Conservation (phyloP, 2,113 vertebrate genomes). For the Hiodon tergisus region DNA sequence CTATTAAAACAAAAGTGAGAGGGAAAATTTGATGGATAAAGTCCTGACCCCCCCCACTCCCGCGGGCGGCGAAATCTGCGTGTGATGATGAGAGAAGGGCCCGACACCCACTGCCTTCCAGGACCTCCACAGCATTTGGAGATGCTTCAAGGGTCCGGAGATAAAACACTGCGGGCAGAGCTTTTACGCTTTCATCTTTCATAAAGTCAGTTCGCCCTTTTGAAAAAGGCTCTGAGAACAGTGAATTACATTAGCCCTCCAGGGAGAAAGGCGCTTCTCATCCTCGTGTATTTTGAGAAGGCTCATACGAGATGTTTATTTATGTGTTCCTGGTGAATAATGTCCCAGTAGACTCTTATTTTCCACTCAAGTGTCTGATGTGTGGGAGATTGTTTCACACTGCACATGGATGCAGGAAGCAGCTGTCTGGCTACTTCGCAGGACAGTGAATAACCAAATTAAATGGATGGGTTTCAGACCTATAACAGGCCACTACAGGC, state of each 20-base stretch:
- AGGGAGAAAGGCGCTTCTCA: neutral
- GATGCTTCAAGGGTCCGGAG: neutral
- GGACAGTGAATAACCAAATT: neutral
- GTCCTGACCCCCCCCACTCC: neutral
- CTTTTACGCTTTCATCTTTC: constrained; percentile 9
- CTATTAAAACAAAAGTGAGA: neutral
- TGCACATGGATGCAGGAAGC: neutral
- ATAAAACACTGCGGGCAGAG: constrained; percentile 1
- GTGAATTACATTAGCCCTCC: constrained; percentile 7
- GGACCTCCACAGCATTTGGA: neutral
- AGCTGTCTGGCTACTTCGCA: neutral
- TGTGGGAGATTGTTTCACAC: neutral
- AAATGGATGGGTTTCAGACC: neutral
- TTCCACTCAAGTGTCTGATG: neutral
- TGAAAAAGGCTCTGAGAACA: neutral
- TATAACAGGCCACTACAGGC: neutral
- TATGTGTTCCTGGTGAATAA: constrained; percentile 14
- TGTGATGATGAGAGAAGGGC: neutral
- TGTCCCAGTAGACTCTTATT: constrained; percentile 6
- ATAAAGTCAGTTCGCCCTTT: neutral
- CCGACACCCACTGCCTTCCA: neutral
- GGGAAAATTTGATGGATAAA: neutral
- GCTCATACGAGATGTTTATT: constrained; percentile 10
- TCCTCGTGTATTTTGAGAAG: constrained; percentile 15
- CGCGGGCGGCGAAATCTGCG: neutral